Evolutionary conservation across 2,113 vertebrate genomes (phyloP).

Genomic region (Turnix velox): DNA sequence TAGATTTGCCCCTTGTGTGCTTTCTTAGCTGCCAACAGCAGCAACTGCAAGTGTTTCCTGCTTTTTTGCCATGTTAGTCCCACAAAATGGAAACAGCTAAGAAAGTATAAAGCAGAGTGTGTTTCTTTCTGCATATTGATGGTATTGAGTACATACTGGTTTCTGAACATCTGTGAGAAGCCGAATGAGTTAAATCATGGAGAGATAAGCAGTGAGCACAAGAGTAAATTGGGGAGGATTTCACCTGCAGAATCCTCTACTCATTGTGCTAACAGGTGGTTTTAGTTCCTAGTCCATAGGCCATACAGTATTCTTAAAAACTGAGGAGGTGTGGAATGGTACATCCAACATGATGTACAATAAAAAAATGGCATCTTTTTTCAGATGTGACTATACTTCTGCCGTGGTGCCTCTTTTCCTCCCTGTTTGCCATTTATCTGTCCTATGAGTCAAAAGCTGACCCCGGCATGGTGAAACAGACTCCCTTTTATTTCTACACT

Average conservation of each 20-base stretch:
- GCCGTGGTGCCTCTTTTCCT: background rate
- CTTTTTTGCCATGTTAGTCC: background rate
- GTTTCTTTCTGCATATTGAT: background rate
- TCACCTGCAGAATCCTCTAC: background rate
- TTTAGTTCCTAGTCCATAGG: background rate
- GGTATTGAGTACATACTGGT: background rate
- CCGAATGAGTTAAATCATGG: background rate
- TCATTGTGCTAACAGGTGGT: background rate
- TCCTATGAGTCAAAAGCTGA: background rate
- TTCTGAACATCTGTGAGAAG: background rate
- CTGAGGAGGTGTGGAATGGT: background rate
- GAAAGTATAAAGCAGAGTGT: background rate
- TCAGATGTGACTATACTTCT: background rate
- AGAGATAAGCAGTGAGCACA: background rate
- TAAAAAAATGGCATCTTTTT: background rate
- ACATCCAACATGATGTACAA: accelerated
- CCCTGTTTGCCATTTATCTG: background rate
- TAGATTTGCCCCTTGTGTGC: background rate
- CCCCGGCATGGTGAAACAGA: background rate
- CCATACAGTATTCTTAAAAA: background rate
- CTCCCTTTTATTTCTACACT: background rate
- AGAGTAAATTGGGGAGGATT: background rate
- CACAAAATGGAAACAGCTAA: background rate
- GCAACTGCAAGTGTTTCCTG: background rate
- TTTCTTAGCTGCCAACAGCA: background rate